phyloP scores from a whole-genome alignment of 1,140 invertebrate genomes.

The Myzus persicae region DNA sequence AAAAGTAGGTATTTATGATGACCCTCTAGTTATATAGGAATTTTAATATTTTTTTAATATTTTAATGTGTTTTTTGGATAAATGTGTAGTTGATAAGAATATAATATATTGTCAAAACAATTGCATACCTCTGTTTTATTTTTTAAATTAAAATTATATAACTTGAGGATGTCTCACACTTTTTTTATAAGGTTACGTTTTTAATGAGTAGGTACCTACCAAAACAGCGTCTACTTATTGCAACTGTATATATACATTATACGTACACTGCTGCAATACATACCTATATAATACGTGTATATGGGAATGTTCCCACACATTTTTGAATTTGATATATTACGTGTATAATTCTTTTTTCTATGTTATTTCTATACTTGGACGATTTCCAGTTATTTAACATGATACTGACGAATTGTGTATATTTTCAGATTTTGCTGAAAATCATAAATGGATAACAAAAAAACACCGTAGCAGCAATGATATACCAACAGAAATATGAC shows the following conservation, averaged over 20 bases:
- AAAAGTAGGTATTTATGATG: too few species aligned
- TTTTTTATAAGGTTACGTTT: conserved; percentile 7
- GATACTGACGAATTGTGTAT: conserved; percentile 32
- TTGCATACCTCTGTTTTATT: neutral
- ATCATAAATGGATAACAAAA: conserved; percentile 28
- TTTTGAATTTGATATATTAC: conserved; percentile 28
- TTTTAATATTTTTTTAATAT: neutral
- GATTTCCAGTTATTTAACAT: conserved; percentile 42
- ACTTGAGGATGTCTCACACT: conserved; percentile 15
- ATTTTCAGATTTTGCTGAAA: conserved; percentile 47
- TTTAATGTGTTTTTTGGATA: neutral
- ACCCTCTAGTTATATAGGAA: neutral
- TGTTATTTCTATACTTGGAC: conserved; percentile 35
- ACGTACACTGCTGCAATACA: neutral
- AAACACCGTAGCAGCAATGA: conserved; percentile 61
- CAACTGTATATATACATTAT: conserved; percentile 36
- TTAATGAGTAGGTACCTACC: conserved; percentile 2
- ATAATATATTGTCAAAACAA: neutral
- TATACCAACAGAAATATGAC: conserved; percentile 63
- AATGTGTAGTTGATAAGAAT: neutral
- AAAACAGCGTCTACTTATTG: neutral
- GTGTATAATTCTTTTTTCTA: conserved; percentile 11
- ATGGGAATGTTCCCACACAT: conserved; percentile 50
- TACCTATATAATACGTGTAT: neutral
- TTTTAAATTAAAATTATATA: conserved; percentile 38